Conservation (phyloP, 2,797 vertebrate species). For the Poeciliopsis turneri region DNA sequence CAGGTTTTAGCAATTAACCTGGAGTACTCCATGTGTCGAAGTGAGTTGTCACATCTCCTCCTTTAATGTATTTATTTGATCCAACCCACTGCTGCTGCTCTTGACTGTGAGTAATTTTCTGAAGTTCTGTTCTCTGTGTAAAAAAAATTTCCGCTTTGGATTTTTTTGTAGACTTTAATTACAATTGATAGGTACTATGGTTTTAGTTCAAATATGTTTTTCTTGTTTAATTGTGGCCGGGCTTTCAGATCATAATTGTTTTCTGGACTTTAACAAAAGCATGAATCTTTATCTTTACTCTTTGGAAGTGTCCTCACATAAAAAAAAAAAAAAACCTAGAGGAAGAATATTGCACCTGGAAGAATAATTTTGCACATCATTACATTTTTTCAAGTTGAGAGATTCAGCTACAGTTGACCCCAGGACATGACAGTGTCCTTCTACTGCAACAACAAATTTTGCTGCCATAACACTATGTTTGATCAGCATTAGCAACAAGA, state of each 20-base stretch:
- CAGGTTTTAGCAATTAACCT: conserved; percentile 18
- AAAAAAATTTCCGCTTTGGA: background rate
- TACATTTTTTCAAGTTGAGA: background rate
- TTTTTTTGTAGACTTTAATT: background rate
- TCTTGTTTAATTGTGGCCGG: background rate
- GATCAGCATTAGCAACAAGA: background rate
- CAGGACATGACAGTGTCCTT: background rate
- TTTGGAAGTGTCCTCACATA: background rate
- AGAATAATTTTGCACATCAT: background rate
- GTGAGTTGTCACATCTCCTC: conserved; percentile 1
- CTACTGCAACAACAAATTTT: background rate
- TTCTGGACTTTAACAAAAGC: background rate
- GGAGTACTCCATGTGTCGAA: background rate
- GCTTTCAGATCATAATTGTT: background rate
- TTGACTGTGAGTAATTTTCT: background rate
- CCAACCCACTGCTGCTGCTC: background rate
- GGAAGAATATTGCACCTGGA: background rate
- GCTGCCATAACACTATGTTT: background rate
- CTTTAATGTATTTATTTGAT: conserved; percentile 8
- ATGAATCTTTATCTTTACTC: background rate
- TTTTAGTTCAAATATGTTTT: background rate
- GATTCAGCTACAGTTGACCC: background rate
- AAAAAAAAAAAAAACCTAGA: background rate
- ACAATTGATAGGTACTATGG: background rate
- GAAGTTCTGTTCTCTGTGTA: background rate